These are phyloP conservation scores for Daphoenositta chrysoptera DNA, from an alignment of 2,113 vertebrate genomes.

Conservation along the genomic window DNA sequence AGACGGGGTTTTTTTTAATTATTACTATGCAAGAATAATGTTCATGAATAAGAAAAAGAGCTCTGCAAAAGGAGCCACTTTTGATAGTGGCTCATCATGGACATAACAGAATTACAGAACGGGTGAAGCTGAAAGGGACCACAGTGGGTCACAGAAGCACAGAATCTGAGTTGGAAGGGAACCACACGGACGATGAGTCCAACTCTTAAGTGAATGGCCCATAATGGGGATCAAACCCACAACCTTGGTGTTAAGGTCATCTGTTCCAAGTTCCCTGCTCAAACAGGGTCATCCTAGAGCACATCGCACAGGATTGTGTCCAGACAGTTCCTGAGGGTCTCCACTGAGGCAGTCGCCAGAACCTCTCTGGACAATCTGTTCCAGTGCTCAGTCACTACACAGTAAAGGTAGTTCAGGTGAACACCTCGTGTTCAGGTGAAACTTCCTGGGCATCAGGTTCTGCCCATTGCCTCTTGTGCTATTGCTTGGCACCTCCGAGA, in stretches of 20 bases:
- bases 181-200: too few species aligned
- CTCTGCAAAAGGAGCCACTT: not conserved
- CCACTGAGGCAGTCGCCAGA: not conserved
- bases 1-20: not conserved
- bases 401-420: too few species aligned
- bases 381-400: not conserved
- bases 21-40: accelerated
- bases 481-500: not conserved
- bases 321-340: not conserved
- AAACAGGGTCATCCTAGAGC: not conserved
- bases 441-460: not conserved
- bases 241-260: too few species aligned
- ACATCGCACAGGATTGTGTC: not conserved
- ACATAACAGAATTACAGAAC: not conserved
- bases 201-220: not conserved
- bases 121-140: not conserved
- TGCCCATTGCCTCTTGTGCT: not conserved
- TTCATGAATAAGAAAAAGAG: too few species aligned
- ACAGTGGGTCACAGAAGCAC: not conserved
- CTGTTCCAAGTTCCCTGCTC: too few species aligned
- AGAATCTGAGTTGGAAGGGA: not conserved
- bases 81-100: accelerated
- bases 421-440: not conserved
- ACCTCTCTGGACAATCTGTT: too few species aligned
- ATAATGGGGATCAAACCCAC: not conserved